Evolutionary conservation across 2,797 vertebrate genomes (phyloP).

Genomic region (Sciaenops ocellatus): DNA sequence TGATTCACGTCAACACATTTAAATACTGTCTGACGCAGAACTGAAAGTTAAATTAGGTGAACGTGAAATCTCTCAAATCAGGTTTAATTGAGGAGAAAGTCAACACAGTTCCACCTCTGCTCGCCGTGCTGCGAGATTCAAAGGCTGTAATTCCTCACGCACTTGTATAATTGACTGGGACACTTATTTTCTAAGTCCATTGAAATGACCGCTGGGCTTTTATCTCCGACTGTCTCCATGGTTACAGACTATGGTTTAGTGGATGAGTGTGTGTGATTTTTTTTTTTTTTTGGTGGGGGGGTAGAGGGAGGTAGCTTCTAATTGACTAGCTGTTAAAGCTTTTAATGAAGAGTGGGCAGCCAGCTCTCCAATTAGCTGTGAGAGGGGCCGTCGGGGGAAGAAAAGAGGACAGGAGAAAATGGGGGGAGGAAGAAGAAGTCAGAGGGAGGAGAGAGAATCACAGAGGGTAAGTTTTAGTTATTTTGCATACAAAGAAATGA

Average conservation of each 20-base stretch:
- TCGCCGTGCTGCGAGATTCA: conserved; percentile 15
- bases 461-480: too few relatives aligned
- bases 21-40: conserved; percentile 12
- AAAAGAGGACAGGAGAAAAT: conserved; percentile 40
- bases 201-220: conserved; percentile 65
- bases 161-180: conserved; percentile 67
- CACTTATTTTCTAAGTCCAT: conserved; percentile 64
- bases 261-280: conserved; percentile 26
- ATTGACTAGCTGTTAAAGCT: conserved; percentile 81
- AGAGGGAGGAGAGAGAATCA: neutral
- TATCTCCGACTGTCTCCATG: conserved; percentile 66
- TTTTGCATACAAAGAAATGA: too few relatives aligned
- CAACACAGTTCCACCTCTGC: conserved; percentile 16
- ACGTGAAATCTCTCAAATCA: conserved; percentile 47
- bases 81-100: conserved; percentile 70
- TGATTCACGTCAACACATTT: conserved; percentile 23
- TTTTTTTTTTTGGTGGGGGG: conserved; percentile 26
- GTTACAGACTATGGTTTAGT: conserved; percentile 54
- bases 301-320: conserved; percentile 70
- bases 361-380: conserved; percentile 72
- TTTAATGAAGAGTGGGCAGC: conserved; percentile 78
- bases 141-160: conserved; percentile 55
- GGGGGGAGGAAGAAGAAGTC: neutral
- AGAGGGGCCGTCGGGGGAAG: conserved; percentile 58
- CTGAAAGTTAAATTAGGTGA: conserved; percentile 50